Conservation (phyloP, 2,113 vertebrate species). For the Poecile atricapillus region DNA sequence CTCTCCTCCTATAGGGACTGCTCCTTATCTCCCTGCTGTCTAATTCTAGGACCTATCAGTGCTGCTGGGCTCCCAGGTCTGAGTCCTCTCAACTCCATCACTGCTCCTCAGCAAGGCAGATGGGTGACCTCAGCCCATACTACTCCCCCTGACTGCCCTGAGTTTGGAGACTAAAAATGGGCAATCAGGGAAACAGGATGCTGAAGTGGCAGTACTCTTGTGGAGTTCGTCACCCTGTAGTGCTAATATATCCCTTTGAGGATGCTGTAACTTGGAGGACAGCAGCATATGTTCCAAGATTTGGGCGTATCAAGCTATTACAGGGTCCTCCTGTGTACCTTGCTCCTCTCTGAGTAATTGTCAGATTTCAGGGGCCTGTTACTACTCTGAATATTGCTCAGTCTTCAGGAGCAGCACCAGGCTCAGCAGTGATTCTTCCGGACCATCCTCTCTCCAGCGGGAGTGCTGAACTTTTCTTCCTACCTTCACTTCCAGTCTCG, state of each 20-base stretch:
- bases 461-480: background rate
- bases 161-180: background rate
- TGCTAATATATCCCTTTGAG: background rate
- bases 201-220: background rate
- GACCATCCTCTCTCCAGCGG: background rate
- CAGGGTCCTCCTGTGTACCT: background rate
- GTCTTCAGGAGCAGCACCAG: background rate
- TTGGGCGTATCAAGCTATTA: background rate
- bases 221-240: background rate
- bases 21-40: background rate
- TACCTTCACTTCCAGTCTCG: background rate
- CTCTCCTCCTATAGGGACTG: background rate
- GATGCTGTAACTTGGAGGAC: background rate
- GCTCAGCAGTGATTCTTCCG: background rate
- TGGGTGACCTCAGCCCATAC: background rate
- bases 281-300: background rate
- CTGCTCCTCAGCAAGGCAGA: background rate
- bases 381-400: background rate
- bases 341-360: background rate
- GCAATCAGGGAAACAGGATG: background rate
- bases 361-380: background rate
- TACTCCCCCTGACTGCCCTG: background rate
- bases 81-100: background rate
- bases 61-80: background rate
- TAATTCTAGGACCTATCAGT: background rate